Conservation (phyloP, 2,888 invertebrate genomes). For the Ellobium chinense region DNA sequence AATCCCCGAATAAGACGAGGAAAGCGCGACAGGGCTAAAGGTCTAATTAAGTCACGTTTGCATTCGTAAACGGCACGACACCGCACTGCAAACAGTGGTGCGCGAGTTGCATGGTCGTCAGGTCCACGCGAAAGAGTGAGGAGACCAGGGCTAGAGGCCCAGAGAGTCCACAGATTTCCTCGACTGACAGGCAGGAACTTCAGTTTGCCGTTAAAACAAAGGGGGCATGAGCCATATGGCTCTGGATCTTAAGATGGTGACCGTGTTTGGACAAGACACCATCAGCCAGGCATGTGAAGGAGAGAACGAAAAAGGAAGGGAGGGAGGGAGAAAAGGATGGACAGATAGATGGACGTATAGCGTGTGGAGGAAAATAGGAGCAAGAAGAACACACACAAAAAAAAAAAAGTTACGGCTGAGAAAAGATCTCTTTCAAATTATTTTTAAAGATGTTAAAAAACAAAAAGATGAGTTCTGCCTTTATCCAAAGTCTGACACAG, state of each 20-base stretch:
- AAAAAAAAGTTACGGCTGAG: too few relatives aligned
- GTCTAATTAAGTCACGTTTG: constrained; percentile 14
- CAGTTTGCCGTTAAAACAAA: constrained; percentile 39
- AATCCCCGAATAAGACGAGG: too few relatives aligned
- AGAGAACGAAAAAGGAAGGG: not conserved
- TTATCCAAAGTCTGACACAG: too few relatives aligned
- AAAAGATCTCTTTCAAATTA: too few relatives aligned
- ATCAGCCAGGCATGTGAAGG: not conserved
- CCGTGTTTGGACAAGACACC: constrained; percentile 17
- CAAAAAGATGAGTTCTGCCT: too few relatives aligned
- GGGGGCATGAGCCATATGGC: constrained; percentile 6
- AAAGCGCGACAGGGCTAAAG: too few relatives aligned
- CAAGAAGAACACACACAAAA: not conserved
- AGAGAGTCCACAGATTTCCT: not conserved
- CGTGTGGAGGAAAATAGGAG: not conserved
- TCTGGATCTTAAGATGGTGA: not conserved
- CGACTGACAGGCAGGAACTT: not conserved
- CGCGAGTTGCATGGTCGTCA: not conserved
- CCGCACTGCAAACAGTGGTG: not conserved
- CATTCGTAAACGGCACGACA: not conserved
- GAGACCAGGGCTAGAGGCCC: not conserved
- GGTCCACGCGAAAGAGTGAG: not conserved
- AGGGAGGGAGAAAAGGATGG: not conserved
- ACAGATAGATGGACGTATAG: not conserved
- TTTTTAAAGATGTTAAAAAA: too few relatives aligned